phyloP scores from a whole-genome alignment of 2,888 invertebrate species.

The Ectemnius cavifrons region DNA sequence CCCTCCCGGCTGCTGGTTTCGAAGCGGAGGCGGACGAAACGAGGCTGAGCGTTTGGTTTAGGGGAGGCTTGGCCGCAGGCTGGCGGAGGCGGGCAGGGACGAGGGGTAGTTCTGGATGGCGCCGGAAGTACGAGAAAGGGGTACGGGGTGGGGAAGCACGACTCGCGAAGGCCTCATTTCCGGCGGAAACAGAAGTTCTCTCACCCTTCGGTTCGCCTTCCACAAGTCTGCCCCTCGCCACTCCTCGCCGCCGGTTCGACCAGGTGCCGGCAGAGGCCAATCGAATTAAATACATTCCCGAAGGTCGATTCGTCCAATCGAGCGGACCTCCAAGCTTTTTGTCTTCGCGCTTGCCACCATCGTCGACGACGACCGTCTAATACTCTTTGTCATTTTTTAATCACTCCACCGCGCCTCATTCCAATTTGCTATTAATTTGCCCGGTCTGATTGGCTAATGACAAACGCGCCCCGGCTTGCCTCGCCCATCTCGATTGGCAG shows the following conservation, averaged over 20 bases:
- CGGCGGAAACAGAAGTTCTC: slow-evolving; percentile 74
- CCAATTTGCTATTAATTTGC: no score
- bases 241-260: slow-evolving; percentile 18
- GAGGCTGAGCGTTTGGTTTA: slow-evolving; percentile 42
- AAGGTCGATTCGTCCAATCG: slow-evolving; percentile 59
- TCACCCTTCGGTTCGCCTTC: slow-evolving; percentile 50
- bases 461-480: no score
- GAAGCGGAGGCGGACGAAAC: slow-evolving; percentile 51
- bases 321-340: not conserved
- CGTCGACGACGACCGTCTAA: slow-evolving; percentile 1
- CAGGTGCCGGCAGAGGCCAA: slow-evolving; percentile 63
- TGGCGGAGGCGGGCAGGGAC: slow-evolving; percentile 25
- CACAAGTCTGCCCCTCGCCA: slow-evolving; percentile 27
- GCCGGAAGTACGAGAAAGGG: slow-evolving; percentile 40
- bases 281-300: slow-evolving; percentile 73
- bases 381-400: no score
- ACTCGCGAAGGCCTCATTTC: slow-evolving; percentile 74
- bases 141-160: slow-evolving; percentile 47
- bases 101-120: slow-evolving; percentile 30
- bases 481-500: no score
- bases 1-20: slow-evolving; percentile 48
- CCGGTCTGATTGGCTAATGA: no score
- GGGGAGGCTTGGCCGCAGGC: slow-evolving; percentile 17
- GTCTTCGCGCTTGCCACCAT: no score
- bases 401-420: no score